Base-by-base conservation (phyloP, 2,113 vertebrate species). In the Pleuronectes platessa region DNA sequence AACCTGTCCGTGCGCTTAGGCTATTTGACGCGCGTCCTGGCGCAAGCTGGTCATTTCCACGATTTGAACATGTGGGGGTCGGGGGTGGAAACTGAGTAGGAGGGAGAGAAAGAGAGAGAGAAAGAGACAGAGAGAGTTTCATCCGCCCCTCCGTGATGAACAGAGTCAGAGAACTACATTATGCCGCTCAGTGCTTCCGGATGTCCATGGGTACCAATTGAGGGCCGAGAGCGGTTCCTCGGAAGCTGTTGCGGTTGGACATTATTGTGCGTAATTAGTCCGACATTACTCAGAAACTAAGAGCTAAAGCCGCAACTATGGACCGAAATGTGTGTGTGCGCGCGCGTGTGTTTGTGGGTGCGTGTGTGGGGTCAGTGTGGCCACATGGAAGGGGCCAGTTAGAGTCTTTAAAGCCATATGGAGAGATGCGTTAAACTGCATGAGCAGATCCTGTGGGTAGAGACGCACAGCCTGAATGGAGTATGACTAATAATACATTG, bases 131-230 rank as follows among this genome's bases (percentile, higher is more conserved):
- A 37, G 53, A 47, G 64, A 63, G 24, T 59, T 55, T 78, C 65
- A 77, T 86, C 81, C 84, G 79, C 85, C 83, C 83, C 74, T 86
- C 49, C 14, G 66, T 53, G 59, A 42, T 49, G 47, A 58, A 18
- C 66, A 42, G 35, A 71, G 68, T 72, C 60, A 65, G 71, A 74
- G 20, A 3, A 21, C 64, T 79, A 40, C 45, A 47, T 17, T 47
- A 40, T 18, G 24, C 60, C 71, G 51, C 23, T 64, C 21, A 9
- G 66, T 5, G 86, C 82, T 93, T 90, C 91, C 90, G 90, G 92
- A 87, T 86, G 76, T 86, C 86, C 64, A 61, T 49, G 65, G 69
- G 81, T 42, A 79, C 81, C 76, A 68, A 76, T 51, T 83, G 82
- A 79, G 61, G 58, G 68, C 68, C 83, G 78, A 55, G 68, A 31